Evolutionary conservation across 2,113 vertebrate genomes (phyloP).

Genomic region (Megalops atlanticus): DNA sequence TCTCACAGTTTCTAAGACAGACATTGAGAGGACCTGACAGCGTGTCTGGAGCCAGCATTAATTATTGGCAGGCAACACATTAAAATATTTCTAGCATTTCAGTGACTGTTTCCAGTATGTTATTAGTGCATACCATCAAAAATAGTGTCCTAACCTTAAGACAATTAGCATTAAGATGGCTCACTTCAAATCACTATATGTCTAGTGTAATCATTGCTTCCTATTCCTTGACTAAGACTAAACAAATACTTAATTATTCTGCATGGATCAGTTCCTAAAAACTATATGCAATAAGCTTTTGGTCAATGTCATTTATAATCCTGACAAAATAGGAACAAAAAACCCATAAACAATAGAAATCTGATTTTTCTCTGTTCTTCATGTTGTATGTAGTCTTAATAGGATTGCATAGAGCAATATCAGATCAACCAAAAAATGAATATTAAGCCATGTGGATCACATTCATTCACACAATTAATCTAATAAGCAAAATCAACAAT

Average conservation of each 20-base stretch:
- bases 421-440: too few species aligned
- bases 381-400: too few species aligned
- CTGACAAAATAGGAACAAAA: too few species aligned
- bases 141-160: background rate
- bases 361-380: too few species aligned
- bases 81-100: conserved; percentile 1
- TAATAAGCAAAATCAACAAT: too few species aligned
- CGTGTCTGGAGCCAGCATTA: background rate
- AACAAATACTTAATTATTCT: background rate
- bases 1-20: background rate
- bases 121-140: background rate
- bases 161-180: background rate
- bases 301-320: too few species aligned
- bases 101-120: background rate
- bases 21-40: background rate
- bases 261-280: background rate
- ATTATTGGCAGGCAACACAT: background rate
- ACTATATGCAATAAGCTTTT: background rate
- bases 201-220: background rate
- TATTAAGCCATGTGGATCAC: too few species aligned
- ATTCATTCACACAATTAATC: too few species aligned
- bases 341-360: too few species aligned
- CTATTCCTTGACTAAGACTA: background rate
- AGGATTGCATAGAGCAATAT: too few species aligned
- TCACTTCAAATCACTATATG: background rate